phyloP scores from a whole-genome alignment of 2,888 invertebrate genomes.

The Abrostola tripartita region DNA sequence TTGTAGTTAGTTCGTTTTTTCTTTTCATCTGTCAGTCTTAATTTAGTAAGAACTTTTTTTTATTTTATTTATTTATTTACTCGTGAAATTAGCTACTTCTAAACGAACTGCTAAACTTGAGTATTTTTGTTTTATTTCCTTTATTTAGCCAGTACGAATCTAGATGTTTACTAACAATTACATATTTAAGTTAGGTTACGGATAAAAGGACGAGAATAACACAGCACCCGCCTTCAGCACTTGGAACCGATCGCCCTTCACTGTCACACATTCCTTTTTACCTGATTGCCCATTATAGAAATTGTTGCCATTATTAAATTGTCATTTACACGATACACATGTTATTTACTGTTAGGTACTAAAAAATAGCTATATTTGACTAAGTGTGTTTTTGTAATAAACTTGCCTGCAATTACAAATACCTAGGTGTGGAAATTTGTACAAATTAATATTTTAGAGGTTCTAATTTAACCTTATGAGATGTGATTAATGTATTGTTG shows the following conservation, averaged over 20 bases:
- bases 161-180: slow-evolving; percentile 6
- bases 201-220: slow-evolving; percentile 32
- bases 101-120: too few species aligned
- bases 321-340: slow-evolving; percentile 22
- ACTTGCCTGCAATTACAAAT: too few species aligned
- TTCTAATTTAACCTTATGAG: background rate
- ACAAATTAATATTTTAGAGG: background rate
- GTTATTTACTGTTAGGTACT: slow-evolving; percentile 13
- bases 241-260: slow-evolving; percentile 29
- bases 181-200: slow-evolving; percentile 12
- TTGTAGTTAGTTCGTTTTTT: too few species aligned
- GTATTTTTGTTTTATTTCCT: too few species aligned
- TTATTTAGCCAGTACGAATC: too few species aligned
- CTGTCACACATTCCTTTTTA: slow-evolving; percentile 47
- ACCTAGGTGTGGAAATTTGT: background rate
- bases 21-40: too few species aligned
- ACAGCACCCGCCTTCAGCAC: slow-evolving; percentile 39
- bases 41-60: too few species aligned
- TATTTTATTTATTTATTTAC: too few species aligned
- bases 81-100: too few species aligned
- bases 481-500: background rate
- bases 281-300: slow-evolving; percentile 41
- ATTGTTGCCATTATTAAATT: slow-evolving; percentile 25
- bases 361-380: background rate
- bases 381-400: slow-evolving; percentile 2